Evolutionary conservation across 2,888 invertebrate species (phyloP), one percentile per base, ranked within the genome.

Genomic region (Carabus problematicus): DNA sequence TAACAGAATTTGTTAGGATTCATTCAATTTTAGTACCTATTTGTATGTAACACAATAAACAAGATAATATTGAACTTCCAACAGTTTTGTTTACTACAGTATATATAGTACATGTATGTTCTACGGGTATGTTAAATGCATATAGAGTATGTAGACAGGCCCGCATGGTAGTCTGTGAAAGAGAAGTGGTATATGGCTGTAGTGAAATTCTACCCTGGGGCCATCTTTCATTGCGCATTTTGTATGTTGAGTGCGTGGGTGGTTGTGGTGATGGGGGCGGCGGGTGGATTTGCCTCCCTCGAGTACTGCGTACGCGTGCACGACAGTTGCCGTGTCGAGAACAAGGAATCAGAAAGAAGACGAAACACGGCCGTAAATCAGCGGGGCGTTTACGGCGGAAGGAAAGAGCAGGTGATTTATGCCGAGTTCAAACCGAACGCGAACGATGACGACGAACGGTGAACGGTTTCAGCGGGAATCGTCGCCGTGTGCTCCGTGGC

Each of bases 331-430:
- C 56, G 56, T 56, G 56, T 56, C 56, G 56, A 12, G 56, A 52
- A 64, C 29, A 40, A 55, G 59, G 59, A 67, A 59, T 67, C 67
- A 67, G 66, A 67, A 59, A 67, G 67, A 67, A 67, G 67, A 67
- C 67, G 67, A 67, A 67, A 67, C 67, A 67, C 64, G 70, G 68
- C 61, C 70, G 71, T 71, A 71, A 71, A 71, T 71, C 71, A 71
- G 69, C 70, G 54, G 71, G 68, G 68, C 59, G 67, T 59, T 47
- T 41, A 47, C 52, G 18, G 55, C 64, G 64, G 64, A 64, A 64
- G 64, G 64, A 69, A 66, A 70, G 71, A 64, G 64, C 69, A 68
- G 67, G 70, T 71, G 71, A 71, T 71, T 71, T 71, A 71, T 71
- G 63, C 70, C 49, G 63, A 68, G 71, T 70, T 70, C 59, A 70